phyloP scores from a whole-genome alignment of 2,113 vertebrate species.

The Laticauda laticaudata region DNA sequence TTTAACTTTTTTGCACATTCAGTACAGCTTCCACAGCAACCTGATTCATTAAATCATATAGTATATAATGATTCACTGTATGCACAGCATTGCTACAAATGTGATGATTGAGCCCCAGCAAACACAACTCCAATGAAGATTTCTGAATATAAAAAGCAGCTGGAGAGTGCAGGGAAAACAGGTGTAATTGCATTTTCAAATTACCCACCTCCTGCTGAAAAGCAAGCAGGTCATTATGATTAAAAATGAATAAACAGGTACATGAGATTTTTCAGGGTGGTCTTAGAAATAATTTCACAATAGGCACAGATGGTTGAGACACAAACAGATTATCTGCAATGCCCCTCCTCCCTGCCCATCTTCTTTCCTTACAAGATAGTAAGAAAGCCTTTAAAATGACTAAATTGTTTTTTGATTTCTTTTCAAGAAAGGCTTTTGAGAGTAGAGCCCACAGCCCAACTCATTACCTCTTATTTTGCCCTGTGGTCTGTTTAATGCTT shows the following conservation, averaged over 20 bases:
- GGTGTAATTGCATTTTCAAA: slow-evolving; percentile 53
- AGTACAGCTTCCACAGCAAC: background rate
- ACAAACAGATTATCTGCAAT: slow-evolving; percentile 55
- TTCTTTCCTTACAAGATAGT: slow-evolving; percentile 54
- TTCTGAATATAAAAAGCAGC: background rate
- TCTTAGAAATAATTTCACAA: slow-evolving; percentile 55
- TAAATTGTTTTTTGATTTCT: slow-evolving; percentile 72
- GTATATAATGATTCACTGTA: slow-evolving; percentile 20
- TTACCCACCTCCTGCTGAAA: slow-evolving; percentile 44
- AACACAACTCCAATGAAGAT: accelerated
- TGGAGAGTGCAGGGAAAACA: slow-evolving; percentile 13
- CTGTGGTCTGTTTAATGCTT: slow-evolving; percentile 65
- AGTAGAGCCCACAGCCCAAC: slow-evolving; percentile 44
- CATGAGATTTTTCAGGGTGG: slow-evolving; percentile 54
- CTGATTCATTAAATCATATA: background rate
- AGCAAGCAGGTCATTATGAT: slow-evolving; percentile 48
- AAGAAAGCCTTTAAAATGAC: slow-evolving; percentile 67
- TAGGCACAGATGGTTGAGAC: slow-evolving; percentile 55
- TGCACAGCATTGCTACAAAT: accelerated
- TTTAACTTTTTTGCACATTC: slow-evolving; percentile 19
- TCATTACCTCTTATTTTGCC: slow-evolving; percentile 48
- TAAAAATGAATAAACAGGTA: slow-evolving; percentile 61
- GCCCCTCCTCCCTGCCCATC: background rate
- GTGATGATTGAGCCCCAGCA: slow-evolving; percentile 28
- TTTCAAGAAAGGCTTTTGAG: slow-evolving; percentile 64